These are phyloP conservation scores for Sialia sialis DNA, from an alignment of 2,113 vertebrate species.

Conservation along the genomic window DNA sequence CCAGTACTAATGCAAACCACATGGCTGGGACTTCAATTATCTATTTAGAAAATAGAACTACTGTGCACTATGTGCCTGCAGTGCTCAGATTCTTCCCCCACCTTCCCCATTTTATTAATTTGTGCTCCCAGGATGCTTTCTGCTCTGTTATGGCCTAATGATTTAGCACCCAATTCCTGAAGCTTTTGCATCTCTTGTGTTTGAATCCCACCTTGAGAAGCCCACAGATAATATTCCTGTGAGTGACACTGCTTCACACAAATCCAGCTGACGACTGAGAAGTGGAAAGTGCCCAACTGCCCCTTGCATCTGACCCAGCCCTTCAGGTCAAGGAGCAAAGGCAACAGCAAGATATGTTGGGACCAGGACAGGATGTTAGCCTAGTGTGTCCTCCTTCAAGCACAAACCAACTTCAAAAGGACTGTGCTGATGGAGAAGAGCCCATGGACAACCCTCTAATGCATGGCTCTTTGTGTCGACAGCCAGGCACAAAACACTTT, in stretches of 20 bases:
- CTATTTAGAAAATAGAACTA: background rate
- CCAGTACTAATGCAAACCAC: background rate
- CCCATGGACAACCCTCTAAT: background rate
- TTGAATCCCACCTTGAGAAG: background rate
- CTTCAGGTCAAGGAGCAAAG: background rate
- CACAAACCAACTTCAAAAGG: background rate
- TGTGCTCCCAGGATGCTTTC: background rate
- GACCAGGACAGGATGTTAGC: background rate
- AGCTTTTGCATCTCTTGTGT: background rate
- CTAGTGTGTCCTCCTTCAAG: background rate
- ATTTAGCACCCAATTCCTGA: background rate
- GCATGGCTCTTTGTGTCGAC: background rate
- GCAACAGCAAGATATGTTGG: background rate
- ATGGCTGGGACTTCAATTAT: background rate
- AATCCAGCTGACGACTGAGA: background rate
- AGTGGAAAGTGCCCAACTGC: background rate
- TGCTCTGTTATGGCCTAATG: background rate
- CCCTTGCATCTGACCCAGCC: background rate
- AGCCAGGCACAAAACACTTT: background rate
- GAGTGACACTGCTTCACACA: background rate
- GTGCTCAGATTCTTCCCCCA: accelerated
- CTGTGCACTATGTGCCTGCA: background rate
- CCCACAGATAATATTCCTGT: background rate
- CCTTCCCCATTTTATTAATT: background rate
- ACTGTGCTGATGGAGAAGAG: background rate